Conservation (phyloP, 1,140 invertebrate genomes). For the Drosophila azteca region DNA sequence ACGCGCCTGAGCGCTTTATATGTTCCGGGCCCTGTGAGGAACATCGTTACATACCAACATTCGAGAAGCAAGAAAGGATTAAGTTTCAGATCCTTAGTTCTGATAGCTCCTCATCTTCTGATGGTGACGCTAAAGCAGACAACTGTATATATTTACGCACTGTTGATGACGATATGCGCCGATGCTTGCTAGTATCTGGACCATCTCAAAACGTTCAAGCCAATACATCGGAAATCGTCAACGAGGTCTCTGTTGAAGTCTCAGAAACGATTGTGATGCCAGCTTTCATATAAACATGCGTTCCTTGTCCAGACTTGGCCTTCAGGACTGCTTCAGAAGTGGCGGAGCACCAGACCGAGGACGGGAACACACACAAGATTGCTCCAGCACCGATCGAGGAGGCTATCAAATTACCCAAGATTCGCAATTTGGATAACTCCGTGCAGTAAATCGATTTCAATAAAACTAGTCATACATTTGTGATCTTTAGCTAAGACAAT, state of each 20-base stretch:
- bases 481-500: not conserved
- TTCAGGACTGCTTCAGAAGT: not conserved
- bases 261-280: not conserved
- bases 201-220: too few relatives aligned
- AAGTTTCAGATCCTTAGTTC: too few relatives aligned
- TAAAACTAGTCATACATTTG: not conserved
- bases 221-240: too few relatives aligned
- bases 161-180: too few relatives aligned
- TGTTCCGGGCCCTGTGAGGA: slow-evolving; percentile 31
- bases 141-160: too few relatives aligned
- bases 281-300: not conserved
- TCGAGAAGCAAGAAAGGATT: too few relatives aligned
- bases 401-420: not conserved
- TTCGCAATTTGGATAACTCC: too few relatives aligned
- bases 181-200: too few relatives aligned
- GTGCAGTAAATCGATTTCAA: not conserved
- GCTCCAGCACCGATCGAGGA: not conserved
- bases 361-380: not conserved
- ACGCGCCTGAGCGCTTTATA: slow-evolving; percentile 15
- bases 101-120: not conserved
- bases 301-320: slow-evolving; percentile 1
- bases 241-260: not conserved
- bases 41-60: not conserved
- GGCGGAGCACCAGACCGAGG: not conserved
- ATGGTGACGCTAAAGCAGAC: too few relatives aligned